These are phyloP conservation scores for Nyctibius bracteatus DNA, from an alignment of 2,113 vertebrate species.

Conservation along the genomic window DNA sequence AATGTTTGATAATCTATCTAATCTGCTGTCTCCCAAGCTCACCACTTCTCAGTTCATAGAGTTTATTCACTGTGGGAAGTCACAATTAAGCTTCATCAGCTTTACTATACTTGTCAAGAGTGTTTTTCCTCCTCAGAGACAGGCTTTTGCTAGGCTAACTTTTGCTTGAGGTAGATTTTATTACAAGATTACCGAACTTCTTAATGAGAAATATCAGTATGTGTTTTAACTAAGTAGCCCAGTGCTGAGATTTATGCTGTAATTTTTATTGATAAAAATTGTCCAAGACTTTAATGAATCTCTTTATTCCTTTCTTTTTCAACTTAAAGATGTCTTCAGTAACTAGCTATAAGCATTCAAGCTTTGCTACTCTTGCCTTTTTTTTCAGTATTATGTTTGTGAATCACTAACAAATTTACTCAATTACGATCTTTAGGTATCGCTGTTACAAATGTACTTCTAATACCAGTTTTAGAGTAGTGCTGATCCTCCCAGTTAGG, in stretches of 20 bases:
- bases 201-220: not conserved
- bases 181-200: not conserved
- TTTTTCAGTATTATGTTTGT: not conserved
- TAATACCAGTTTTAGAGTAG: not conserved
- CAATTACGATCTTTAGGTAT: not conserved
- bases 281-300: not conserved
- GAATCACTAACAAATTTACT: not conserved
- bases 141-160: not conserved
- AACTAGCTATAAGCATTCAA: not conserved
- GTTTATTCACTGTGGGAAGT: not conserved
- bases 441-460: not conserved
- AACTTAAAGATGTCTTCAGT: not conserved
- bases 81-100: not conserved
- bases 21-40: not conserved
- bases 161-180: not conserved
- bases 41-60: rapidly evolving
- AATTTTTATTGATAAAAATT: not conserved
- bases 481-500: not conserved
- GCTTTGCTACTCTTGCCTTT: not conserved
- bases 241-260: not conserved
- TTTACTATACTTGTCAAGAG: not conserved
- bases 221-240: not conserved
- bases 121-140: not conserved
- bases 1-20: not conserved
- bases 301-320: not conserved